Evolutionary conservation across 2,888 invertebrate genomes (phyloP).

Genomic region (Pandemis cinnamomeana): DNA sequence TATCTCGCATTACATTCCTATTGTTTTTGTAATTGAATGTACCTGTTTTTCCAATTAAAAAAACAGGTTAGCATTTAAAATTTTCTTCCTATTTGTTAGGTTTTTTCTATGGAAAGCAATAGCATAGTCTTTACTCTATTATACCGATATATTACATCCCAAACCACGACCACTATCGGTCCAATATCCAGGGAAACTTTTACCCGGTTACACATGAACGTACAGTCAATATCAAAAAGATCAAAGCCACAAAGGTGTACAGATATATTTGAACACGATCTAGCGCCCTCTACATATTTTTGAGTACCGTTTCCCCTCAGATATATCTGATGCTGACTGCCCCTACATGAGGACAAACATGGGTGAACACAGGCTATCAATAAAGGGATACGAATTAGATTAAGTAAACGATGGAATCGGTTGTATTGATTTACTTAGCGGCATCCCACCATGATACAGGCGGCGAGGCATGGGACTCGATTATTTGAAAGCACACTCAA

Average conservation of each 20-base stretch:
- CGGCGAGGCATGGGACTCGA: too few species aligned
- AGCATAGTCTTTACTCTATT: neutral
- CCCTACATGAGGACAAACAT: neutral
- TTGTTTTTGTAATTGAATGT: too few species aligned
- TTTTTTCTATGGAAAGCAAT: neutral
- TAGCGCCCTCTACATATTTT: conserved; percentile 4
- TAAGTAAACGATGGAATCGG: neutral
- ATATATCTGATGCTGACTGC: conserved; percentile 1
- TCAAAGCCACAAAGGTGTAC: conserved; percentile 3
- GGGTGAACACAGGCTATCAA: conserved; percentile 10
- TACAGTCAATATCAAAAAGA: conserved; percentile 9
- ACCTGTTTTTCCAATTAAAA: too few species aligned
- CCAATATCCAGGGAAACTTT: neutral
- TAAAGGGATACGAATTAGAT: neutral
- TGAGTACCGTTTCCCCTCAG: neutral
- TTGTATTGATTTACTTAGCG: neutral
- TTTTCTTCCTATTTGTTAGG: too few species aligned
- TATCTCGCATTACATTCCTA: too few species aligned
- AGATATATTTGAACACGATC: conserved; percentile 1
- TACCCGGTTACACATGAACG: neutral
- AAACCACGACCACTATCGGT: neutral
- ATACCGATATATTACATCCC: neutral
- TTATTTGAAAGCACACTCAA: too few species aligned
- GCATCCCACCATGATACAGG: neutral
- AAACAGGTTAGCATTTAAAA: too few species aligned